Base-by-base conservation (phyloP, 2,113 vertebrate species). In the Podarcis muralis region DNA sequence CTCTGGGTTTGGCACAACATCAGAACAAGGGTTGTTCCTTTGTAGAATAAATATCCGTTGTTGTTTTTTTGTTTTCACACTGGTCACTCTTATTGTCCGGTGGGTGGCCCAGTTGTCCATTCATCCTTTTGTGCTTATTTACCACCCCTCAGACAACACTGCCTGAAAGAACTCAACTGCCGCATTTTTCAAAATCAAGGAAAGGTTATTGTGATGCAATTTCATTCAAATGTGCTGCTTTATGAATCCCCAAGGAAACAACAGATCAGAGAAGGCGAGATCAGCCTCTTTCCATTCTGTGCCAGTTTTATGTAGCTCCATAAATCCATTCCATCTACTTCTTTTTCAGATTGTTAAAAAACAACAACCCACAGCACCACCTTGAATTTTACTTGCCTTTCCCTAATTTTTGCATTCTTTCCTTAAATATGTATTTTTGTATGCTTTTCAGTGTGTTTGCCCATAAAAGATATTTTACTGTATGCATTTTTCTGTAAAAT, bases 41-140 rank as follows among this genome's bases (percentile, higher is more conserved):
- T 94, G 92, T 91, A 91, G 93, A 95, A 95, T 95, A 97, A 97
- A 97, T 94, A 96, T 62, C 89, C 95, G 95, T 95, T 96, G 95
- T 94, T 93, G 90, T 79, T 86, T 87, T 81, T 27, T 90, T 93
- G 78, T 89, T 92, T 91, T 95, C 82, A 90, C 85, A 93, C 43
- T 89, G 93, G 96, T 97, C 95, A 96, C 94, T 94, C 95, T 89
- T 93, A 95, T 90, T 95, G 92, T 94, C 89, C 69, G 94, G 97
- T 97, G 96, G 96, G 96, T 97, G 96, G 97, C 94, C 96, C 71
- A 92, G 90, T 95, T 90, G 2, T 94, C 37, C 92, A 93, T 89
- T 92, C 53, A 83, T 16, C 0, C 94, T 95, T 92, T 91, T 96
- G 6, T 48, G n/a, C 65, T 43, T 92, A 95, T 92, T 97, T 92